Evolutionary conservation across 2,888 invertebrate genomes (phyloP), one percentile per base, ranked within the genome.

Genomic region (Folsomia manolachei): DNA sequence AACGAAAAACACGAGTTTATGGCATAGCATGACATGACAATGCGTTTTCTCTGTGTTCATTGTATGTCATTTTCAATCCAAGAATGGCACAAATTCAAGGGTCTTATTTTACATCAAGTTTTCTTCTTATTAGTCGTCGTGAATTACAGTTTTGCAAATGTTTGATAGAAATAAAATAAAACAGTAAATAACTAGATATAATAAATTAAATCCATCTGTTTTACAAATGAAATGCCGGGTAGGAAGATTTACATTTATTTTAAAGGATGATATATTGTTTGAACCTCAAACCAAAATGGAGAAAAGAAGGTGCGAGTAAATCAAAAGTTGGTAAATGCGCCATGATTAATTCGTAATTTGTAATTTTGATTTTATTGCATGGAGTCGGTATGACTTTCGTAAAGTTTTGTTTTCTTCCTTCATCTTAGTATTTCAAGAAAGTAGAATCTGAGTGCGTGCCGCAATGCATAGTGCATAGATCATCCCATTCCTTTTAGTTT

Each of bases 11-110:
- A 56, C 25, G 14, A 63, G 39, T 24, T 39, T 27, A 61, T 39
- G 65, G 64, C 64, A 56, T 63, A 53, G 64, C 65, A 65, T 26
- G 65, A 64, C 64, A 65, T 26, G 65, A 64, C 64, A 60, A 27
- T 56, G 61, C 64, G 60, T 65, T 64, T 56, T 71, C 53, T n/a
- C 21, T 65, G 53, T 71, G 60, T 65, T 65, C 65, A 65, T 70
- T 52, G 21, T 67, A 14, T 27, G 21, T 51, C 26, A 53, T 23
- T n/a, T 4, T 26, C 26, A 23, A 39, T 27, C 21, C 27, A 65
- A 21, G 14, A 39, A 39, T 39, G 14, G 39, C 39, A 39, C 14
- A 39, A 39, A 9, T 39, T 39, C 14, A 39, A 39, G 39, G 39
- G 39, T 39, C 14, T 39, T 14, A 14, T 39, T 39, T n/a, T n/a